Conservation (phyloP, 2,113 vertebrate genomes). For the Cyprinodon brontotheroides region DNA sequence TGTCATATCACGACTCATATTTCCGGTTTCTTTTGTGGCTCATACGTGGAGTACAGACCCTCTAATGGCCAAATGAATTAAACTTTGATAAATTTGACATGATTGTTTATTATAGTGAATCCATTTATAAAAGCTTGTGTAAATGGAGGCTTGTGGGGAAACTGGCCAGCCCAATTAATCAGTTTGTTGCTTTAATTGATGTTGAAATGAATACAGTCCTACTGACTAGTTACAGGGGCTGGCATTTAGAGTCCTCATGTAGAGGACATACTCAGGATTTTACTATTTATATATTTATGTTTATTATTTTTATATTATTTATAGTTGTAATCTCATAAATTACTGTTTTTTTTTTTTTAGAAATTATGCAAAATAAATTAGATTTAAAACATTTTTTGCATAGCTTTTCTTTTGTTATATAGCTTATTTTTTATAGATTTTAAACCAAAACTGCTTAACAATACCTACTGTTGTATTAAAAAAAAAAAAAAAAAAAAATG, state of each 20-base stretch:
- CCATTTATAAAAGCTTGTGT: conserved; percentile 48
- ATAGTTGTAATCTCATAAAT: background rate
- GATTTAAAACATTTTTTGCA: background rate
- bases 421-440: background rate
- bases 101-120: conserved; percentile 56
- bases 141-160: conserved; percentile 54
- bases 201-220: conserved; percentile 4
- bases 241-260: conserved; percentile 23
- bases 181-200: conserved; percentile 26
- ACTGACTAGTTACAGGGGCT: background rate
- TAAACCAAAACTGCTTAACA: background rate
- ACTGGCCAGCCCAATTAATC: conserved; percentile 17
- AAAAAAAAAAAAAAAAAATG: background rate
- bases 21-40: conserved; percentile 15
- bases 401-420: background rate
- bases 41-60: background rate
- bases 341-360: background rate
- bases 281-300: no score
- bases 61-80: conserved; percentile 29
- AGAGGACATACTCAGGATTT: conserved; percentile 13
- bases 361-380: background rate
- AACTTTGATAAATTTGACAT: conserved; percentile 46
- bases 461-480: conserved; percentile 1
- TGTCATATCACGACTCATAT: conserved; percentile 50
- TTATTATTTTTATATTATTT: background rate